Base-by-base conservation (phyloP, 1,140 invertebrate species). In the Periplaneta americana region DNA sequence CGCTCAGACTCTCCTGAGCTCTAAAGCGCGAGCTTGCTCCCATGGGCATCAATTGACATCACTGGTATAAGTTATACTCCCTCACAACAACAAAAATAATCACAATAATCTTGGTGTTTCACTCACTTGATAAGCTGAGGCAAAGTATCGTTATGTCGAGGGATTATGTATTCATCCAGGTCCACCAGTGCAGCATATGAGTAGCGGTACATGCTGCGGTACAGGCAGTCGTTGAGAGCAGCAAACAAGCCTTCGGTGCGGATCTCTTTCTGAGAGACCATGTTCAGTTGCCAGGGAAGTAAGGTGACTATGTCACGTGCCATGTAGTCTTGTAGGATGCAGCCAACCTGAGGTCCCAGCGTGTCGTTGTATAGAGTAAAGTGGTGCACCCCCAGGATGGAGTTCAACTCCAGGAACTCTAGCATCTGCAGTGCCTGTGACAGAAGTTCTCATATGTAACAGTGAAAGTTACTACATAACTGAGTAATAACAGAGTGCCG, bases 341-440 rank as follows among this genome's bases (percentile, higher is more conserved):
- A 96, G 15, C 83, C 83, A 5, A 91, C 89, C 75, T 95, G 92
- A 2, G 89, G 86, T 10, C 96, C 95, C 34, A 97, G 89, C 0
- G 96, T 97, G 86, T 98, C 93, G 87, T 98, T 98, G 89, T 98
- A 99, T 86, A 99, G 94, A 34, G 96, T 96, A 86, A 98, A 97
- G 86, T 97, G 96, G 34, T 92, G 92, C 1, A 95, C 95, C 1
- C 97, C 97, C 78, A 98, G 89, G 28, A 98, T 87, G 11, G 92
- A 90, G 86, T 98, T 96, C 78, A 98, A 89, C 88, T 98, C 97
- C 82, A 98, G 92, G 90, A 97, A 98, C 89, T 98, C 97, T 81
- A 98, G 90, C 82, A 99, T 89, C 89, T 97, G 95, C 74, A 95
- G 86, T 18, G 93, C 92, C 90, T 95, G 86, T n/a, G 32, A 31